phyloP scores from a whole-genome alignment of 2,797 vertebrate species.

The Zenarchopterus dispar region DNA sequence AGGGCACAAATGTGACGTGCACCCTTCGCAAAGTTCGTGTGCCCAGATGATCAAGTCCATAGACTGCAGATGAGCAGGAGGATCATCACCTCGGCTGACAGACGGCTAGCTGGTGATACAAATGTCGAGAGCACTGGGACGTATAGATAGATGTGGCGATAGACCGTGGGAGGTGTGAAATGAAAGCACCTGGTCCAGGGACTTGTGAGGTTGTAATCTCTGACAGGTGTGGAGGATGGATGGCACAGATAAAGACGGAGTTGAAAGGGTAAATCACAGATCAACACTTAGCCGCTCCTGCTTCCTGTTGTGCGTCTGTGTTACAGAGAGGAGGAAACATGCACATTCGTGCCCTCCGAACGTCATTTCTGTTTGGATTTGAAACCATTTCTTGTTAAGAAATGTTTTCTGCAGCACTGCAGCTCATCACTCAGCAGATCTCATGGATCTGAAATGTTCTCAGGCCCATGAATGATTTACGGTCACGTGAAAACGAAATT shows the following conservation, averaged over 20 bases:
- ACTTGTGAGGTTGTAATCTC: constrained; percentile 43
- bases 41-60: constrained; percentile 23
- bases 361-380: constrained; percentile 27
- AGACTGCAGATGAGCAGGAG: constrained; percentile 56
- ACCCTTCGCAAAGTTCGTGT: constrained; percentile 37
- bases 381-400: constrained; percentile 19
- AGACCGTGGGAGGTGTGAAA: constrained; percentile 58
- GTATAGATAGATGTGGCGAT: constrained; percentile 53
- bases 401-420: constrained; percentile 23
- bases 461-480: constrained; percentile 20
- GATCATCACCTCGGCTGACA: constrained; percentile 54
- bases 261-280: constrained; percentile 41
- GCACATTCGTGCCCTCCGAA: constrained; percentile 27
- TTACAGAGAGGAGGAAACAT: constrained; percentile 14
- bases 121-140: constrained; percentile 32
- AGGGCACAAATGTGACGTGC: constrained; percentile 29
- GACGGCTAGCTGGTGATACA: constrained; percentile 51
- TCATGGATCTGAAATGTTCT: constrained; percentile 50
- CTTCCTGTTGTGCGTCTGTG: constrained; percentile 27
- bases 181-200: constrained; percentile 54
- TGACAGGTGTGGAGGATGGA: constrained; percentile 71
- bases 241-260: constrained; percentile 53
- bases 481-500: too few relatives aligned
- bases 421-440: constrained; percentile 42
- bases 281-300: constrained; percentile 49